phyloP scores from a whole-genome alignment of 2,113 vertebrate species.

The Vanacampus margaritifer region DNA sequence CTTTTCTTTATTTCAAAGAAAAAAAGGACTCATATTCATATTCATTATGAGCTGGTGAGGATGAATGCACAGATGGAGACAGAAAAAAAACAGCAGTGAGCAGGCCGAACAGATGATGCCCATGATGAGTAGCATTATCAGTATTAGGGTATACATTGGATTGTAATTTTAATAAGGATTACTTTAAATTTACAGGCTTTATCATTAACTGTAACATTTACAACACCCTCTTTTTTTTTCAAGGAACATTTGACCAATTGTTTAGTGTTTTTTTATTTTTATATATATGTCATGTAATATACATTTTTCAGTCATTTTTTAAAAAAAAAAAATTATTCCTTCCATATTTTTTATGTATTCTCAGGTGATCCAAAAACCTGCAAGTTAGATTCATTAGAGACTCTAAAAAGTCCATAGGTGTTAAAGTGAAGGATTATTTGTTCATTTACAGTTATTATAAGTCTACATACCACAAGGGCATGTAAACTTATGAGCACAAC shows the following conservation, averaged over 20 bases:
- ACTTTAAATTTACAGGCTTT: background rate
- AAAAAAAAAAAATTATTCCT: no score
- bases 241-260: no score
- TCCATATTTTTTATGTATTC: background rate
- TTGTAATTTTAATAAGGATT: background rate
- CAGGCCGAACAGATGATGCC: background rate
- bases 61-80: slow-evolving; percentile 1
- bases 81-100: background rate
- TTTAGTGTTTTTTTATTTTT: no score
- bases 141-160: background rate
- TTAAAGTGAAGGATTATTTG: no score
- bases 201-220: background rate
- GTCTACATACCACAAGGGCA: no score
- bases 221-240: no score
- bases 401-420: no score
- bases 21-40: background rate
- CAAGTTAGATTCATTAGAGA: no score
- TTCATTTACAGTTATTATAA: no score
- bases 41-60: slow-evolving; percentile 4
- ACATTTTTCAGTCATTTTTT: no score
- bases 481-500: no score
- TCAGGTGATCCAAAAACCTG: background rate
- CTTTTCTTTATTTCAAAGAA: background rate
- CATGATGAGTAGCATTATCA: background rate
- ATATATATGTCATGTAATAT: no score